These are phyloP conservation scores for Candidula unifasciata DNA, from an alignment of 2,888 invertebrate genomes.

Conservation along the genomic window DNA sequence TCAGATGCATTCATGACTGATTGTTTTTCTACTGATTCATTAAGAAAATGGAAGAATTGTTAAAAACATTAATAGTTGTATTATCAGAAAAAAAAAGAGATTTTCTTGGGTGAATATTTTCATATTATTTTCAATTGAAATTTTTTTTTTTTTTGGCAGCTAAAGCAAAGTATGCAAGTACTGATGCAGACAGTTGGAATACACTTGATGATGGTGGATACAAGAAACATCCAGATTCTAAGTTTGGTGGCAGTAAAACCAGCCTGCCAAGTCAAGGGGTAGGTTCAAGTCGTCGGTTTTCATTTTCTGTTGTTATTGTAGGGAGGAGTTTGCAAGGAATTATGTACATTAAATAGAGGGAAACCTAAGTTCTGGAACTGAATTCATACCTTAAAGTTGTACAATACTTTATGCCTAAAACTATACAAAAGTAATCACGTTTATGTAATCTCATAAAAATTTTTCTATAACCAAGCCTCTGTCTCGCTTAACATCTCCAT, in stretches of 20 bases:
- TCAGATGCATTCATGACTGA: too few relatives aligned
- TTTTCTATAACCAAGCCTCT: too few relatives aligned
- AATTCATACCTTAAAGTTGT: too few relatives aligned
- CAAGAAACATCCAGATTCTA: constrained; percentile 37
- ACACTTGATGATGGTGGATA: constrained; percentile 19
- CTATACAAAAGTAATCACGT: too few relatives aligned
- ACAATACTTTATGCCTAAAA: too few relatives aligned
- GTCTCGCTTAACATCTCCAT: too few relatives aligned
- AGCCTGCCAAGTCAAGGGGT: constrained; percentile 32
- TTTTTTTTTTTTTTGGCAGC: not conserved
- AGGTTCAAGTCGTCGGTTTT: not conserved
- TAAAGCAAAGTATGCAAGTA: not conserved
- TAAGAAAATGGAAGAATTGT: not conserved
- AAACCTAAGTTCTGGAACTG: too few relatives aligned
- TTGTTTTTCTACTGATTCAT: not conserved
- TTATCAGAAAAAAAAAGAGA: not conserved
- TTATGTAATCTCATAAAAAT: too few relatives aligned
- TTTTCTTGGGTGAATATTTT: not conserved
- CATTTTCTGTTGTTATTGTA: not conserved
- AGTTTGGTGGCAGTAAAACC: constrained; percentile 22
- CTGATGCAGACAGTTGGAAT: not conserved
- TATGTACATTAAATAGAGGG: not conserved
- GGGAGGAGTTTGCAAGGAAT: not conserved
- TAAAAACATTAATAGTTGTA: not conserved
- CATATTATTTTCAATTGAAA: too few relatives aligned